Conservation (phyloP, 2,113 vertebrate species). For the Halcyon malimbica region DNA sequence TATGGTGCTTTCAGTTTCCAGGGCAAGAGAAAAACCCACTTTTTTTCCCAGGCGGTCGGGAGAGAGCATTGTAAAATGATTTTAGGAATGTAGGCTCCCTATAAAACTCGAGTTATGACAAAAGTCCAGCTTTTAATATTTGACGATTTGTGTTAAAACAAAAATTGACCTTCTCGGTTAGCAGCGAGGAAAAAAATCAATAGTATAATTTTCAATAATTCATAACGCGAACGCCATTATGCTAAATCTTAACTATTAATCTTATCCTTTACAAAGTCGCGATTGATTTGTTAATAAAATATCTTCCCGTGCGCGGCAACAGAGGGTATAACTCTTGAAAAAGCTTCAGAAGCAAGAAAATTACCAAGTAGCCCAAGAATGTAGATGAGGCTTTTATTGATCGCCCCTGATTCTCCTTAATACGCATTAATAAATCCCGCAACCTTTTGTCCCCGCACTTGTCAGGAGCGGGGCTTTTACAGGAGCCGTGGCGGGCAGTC, state of each 20-base stretch:
- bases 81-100: constrained; percentile 67
- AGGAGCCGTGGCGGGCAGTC: constrained; percentile 72
- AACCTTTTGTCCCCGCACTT: constrained; percentile 84
- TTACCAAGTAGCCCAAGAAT: constrained; percentile 84
- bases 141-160: constrained; percentile 83
- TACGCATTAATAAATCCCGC: constrained; percentile 86
- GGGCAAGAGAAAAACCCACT: constrained; percentile 1
- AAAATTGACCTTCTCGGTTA: constrained; percentile 81
- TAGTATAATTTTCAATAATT: constrained; percentile 85
- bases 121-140: constrained; percentile 78
- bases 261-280: constrained; percentile 86
- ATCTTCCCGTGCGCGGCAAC: constrained; percentile 81
- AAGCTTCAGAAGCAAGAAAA: constrained; percentile 84
- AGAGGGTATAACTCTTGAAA: constrained; percentile 85
- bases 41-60: not conserved
- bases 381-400: constrained; percentile 87
- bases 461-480: constrained; percentile 77
- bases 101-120: constrained; percentile 74
- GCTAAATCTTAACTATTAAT: constrained; percentile 86
- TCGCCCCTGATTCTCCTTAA: constrained; percentile 85
- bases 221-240: constrained; percentile 82
- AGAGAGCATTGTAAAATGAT: constrained; percentile 61
- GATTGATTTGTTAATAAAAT: constrained; percentile 89
- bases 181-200: constrained; percentile 76
- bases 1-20: constrained; percentile 44